phyloP scores from a whole-genome alignment of 2,113 vertebrate species.

The Oostethus manadensis region DNA sequence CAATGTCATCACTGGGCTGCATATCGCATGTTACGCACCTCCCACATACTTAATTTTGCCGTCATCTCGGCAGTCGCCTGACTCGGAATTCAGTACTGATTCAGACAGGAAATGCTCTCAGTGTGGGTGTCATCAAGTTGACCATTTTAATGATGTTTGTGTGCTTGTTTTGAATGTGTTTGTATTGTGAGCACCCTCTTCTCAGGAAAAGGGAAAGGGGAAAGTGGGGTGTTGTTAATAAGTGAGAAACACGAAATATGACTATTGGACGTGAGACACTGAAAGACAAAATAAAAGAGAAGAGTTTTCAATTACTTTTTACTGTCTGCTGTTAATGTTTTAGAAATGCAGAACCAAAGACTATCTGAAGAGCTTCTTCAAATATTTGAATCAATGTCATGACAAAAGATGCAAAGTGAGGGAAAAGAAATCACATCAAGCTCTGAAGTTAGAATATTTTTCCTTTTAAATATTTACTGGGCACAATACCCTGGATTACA shows the following conservation, averaged over 20 bases:
- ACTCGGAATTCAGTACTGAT: slow-evolving; percentile 61
- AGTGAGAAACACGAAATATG: slow-evolving; percentile 47
- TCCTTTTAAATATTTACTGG: too few species aligned
- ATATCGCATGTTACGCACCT: background rate
- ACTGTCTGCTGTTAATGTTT: slow-evolving; percentile 40
- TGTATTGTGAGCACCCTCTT: slow-evolving; percentile 15
- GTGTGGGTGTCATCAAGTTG: slow-evolving; percentile 11
- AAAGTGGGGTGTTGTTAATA: slow-evolving; percentile 40
- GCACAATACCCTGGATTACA: too few species aligned
- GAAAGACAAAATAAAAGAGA: slow-evolving; percentile 19
- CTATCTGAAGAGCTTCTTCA: slow-evolving; percentile 49
- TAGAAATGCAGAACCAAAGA: slow-evolving; percentile 52
- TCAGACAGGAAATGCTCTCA: slow-evolving; percentile 29
- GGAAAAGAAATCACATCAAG: too few species aligned
- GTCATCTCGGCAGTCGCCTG: slow-evolving; percentile 53
- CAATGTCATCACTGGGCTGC: slow-evolving; percentile 16
- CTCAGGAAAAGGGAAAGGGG: slow-evolving; percentile 53
- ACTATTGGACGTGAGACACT: slow-evolving; percentile 40
- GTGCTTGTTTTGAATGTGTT: slow-evolving; percentile 4
- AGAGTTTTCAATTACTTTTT: slow-evolving; percentile 30
- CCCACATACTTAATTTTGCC: slow-evolving; percentile 11
- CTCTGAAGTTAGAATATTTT: too few species aligned
- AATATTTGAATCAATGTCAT: slow-evolving; percentile 30
- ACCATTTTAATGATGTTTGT: slow-evolving; percentile 28
- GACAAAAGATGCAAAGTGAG: slow-evolving; percentile 14